phyloP scores from a whole-genome alignment of 2,797 vertebrate species.

The Euphonia xanthogaster region DNA sequence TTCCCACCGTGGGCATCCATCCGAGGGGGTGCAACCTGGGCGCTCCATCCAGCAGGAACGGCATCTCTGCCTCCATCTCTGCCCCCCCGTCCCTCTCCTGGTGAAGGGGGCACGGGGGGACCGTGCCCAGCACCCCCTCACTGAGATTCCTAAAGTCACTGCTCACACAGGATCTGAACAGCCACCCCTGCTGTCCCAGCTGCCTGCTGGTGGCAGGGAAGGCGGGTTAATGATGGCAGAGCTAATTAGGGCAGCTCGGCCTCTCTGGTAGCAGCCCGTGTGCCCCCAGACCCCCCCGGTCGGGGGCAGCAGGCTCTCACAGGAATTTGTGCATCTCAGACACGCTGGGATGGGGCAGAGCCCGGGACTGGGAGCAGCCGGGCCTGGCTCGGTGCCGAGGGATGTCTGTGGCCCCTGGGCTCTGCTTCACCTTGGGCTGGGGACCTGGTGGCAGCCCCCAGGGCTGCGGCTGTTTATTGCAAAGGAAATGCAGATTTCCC shows the following conservation, averaged over 20 bases:
- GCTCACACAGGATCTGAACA: accelerated
- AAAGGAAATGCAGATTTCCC: background rate
- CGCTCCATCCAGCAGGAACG: too few relatives aligned
- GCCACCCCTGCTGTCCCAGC: accelerated
- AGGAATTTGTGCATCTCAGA: background rate
- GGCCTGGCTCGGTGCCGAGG: background rate
- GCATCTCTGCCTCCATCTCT: accelerated
- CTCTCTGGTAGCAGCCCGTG: background rate
- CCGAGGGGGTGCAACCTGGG: background rate
- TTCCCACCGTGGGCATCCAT: background rate
- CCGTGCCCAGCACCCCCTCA: background rate
- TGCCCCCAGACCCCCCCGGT: background rate
- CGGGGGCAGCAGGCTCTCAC: background rate
- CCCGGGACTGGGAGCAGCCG: background rate
- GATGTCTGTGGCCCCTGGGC: accelerated
- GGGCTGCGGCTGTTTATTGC: background rate
- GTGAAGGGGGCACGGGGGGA: accelerated
- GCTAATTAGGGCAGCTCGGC: slow-evolving; percentile 23
- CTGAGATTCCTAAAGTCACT: accelerated
- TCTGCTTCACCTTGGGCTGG: background rate
- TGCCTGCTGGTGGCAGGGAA: background rate
- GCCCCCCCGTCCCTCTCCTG: background rate
- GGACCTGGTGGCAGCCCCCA: background rate
- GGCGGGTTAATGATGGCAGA: background rate
- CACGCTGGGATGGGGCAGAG: background rate